Conservation (phyloP, 1,140 invertebrate genomes). For the Xylocopa sonorina region DNA sequence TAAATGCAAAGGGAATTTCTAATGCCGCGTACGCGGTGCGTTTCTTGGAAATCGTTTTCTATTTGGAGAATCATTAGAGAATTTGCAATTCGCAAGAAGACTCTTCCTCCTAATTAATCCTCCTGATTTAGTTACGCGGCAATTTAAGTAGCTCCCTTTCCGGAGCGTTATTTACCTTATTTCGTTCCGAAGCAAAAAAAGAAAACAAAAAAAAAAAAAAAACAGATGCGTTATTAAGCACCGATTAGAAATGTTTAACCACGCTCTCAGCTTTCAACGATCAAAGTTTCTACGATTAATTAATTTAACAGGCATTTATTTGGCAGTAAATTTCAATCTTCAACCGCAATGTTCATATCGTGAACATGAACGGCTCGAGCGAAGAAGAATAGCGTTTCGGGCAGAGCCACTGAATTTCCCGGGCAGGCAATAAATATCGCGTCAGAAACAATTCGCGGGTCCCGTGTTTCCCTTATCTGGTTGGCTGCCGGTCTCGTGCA, state of each 20-base stretch:
- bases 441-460: slow-evolving; percentile 32
- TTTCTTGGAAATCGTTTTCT: slow-evolving; percentile 37
- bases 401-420: slow-evolving; percentile 8
- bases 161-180: slow-evolving; percentile 8
- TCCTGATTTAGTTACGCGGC: background rate
- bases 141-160: slow-evolving; percentile 2
- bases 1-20: slow-evolving; percentile 42
- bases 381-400: background rate
- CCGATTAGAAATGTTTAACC: too few species aligned
- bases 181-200: background rate
- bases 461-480: slow-evolving; percentile 46
- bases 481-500: slow-evolving; percentile 20
- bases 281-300: too few species aligned
- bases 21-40: background rate
- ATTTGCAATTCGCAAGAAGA: background rate
- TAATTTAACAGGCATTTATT: too few species aligned
- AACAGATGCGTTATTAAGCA: background rate
- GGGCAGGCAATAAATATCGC: slow-evolving; percentile 34
- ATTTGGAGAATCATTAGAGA: slow-evolving; percentile 27
- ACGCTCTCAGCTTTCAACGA: background rate
- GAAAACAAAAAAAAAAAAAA: background rate
- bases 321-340: background rate
- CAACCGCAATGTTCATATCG: too few species aligned
- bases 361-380: too few species aligned
- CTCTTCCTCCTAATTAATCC: slow-evolving; percentile 36